Evolutionary conservation across 2,797 vertebrate genomes (phyloP), one percentile per base, ranked within the genome.

Genomic region (Xerus rutilus): DNA sequence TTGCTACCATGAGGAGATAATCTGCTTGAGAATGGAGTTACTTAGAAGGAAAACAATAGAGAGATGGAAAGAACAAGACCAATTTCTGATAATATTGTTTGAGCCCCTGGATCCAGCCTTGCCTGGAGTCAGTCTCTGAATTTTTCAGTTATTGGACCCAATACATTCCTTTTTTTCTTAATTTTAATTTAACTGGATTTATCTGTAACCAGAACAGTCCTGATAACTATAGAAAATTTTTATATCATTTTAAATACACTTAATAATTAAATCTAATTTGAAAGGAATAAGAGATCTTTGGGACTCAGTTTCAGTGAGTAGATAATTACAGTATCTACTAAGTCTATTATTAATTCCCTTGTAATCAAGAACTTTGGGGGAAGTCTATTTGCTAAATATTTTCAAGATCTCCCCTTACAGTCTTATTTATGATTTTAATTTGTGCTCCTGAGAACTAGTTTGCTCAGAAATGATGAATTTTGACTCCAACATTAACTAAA

Each of bases 381-480:
- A 87, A 89, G 54, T 86, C 83, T 91, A 57, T 91, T 95, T 91
- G 14, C 86, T 92, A 79, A 94, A 83, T 88, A 88, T 57, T 95
- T 97, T 83, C 88, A 90, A 92, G 45, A 86, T 88, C 54, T 78
- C 32, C n/a, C 20, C 39, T 86, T 94, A 73, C 7, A 89, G 89
- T 91, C 18, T 96, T 93, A 85, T 81, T 93, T 96, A 79, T 73
- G 28, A 95, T 92, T 96, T 96, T 96, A 87, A 92, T 94, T 92
- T 96, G 90, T 88, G 14, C 15, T 93, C 47, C 72, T 65, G 62
- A 97, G 83, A 93, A 93, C 93, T n/a, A 93, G 47, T 84, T 97
- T 64, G 9, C 76, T 88, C 57, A 67, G 84, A 93, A 94, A 95
- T 39, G 70, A 79, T 62, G 49, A 9, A 85, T 94, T 84, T 92